A percentile compares a stretch with the other conserved stretches of the same genome.
These are phyloP conservation scores for Carettochelys insculpta DNA, from an alignment of 2,113 vertebrate genomes.

Conservation along the genomic window DNA sequence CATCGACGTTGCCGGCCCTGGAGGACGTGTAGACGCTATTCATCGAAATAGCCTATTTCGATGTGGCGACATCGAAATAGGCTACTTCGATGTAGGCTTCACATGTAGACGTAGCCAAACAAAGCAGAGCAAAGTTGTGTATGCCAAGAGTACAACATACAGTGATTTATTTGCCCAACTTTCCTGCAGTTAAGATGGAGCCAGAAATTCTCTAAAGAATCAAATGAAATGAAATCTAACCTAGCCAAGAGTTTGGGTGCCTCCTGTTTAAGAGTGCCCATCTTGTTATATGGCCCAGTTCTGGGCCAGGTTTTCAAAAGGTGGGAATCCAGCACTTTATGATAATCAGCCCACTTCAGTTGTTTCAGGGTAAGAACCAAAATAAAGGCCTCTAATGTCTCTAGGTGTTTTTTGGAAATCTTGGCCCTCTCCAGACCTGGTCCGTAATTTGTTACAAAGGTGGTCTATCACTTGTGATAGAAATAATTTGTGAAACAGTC, in stretches of 20 bases:
- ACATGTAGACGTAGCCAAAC: no score
- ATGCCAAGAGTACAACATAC: background rate
- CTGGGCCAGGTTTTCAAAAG: background rate
- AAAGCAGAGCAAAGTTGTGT: background rate
- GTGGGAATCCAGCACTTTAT: background rate
- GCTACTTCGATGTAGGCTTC: no score
- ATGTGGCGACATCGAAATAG: no score
- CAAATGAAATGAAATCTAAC: background rate
- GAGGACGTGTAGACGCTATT: no score
- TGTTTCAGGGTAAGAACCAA: background rate
- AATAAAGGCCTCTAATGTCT: background rate
- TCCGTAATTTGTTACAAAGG: background rate
- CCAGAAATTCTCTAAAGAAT: background rate
- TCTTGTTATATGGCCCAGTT: background rate
- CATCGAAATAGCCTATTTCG: no score
- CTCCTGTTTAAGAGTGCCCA: background rate
- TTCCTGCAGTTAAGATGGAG: background rate
- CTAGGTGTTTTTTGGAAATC: background rate
- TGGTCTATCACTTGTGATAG: background rate
- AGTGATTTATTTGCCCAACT: background rate
- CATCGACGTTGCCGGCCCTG: no score
- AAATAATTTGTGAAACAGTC: background rate
- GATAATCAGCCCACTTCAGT: background rate
- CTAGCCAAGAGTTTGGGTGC: background rate
- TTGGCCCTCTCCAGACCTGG: background rate